Conservation (phyloP, 2,888 invertebrate genomes). For the Sarcophaga carnaria region DNA sequence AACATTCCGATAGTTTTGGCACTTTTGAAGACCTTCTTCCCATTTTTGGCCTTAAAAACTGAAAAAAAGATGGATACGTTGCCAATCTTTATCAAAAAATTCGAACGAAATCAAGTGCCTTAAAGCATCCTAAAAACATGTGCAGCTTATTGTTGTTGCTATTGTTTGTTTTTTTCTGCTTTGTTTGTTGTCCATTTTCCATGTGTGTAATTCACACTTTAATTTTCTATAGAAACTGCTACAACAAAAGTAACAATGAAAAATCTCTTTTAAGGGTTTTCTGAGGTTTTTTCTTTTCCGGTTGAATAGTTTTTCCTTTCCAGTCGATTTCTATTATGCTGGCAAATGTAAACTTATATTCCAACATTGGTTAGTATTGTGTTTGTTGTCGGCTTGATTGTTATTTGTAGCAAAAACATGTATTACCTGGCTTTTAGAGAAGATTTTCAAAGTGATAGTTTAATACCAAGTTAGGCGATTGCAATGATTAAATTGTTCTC, state of each 20-base stretch:
- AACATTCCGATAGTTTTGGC: too few relatives aligned
- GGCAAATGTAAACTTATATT: constrained; percentile 6
- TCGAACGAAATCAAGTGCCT: too few relatives aligned
- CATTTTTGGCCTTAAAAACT: too few relatives aligned
- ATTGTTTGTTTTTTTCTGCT: not conserved
- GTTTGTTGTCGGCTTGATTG: not conserved
- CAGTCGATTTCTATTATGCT: not conserved
- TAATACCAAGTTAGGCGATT: not conserved
- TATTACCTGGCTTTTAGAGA: not conserved
- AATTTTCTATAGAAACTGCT: constrained; percentile 11
- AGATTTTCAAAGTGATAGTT: not conserved
- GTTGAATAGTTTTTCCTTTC: not conserved
- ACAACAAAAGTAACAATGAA: not conserved
- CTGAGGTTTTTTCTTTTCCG: constrained; percentile 2
- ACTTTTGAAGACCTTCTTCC: too few relatives aligned
- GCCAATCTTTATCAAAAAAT: too few relatives aligned
- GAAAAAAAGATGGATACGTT: too few relatives aligned
- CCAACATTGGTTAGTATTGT: not conserved
- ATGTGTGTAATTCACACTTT: constrained; percentile 18
- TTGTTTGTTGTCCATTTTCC: not conserved
- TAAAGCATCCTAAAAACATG: constrained; percentile 13
- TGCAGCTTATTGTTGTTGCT: not conserved
- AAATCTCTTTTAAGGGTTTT: constrained; percentile 1
- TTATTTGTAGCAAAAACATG: not conserved
- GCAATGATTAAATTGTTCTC: not conserved